A percentile compares a stretch with the other conserved stretches of the same genome.
Conservation (phyloP, 2,888 invertebrate species). For the Thyatira batis region DNA sequence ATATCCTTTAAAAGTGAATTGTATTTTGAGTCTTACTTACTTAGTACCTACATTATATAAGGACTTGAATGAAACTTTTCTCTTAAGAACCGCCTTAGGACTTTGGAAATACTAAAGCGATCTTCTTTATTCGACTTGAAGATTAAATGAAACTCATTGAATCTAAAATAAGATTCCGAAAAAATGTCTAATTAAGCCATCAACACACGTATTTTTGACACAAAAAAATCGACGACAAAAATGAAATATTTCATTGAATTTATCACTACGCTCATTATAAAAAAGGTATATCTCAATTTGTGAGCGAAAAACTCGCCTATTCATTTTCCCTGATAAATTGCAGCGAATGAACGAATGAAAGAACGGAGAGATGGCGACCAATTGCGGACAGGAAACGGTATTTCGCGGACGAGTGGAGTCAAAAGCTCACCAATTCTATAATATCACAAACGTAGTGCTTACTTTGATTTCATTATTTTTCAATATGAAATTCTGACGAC, state of each 20-base stretch:
- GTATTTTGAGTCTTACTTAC: background rate
- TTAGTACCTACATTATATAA: background rate
- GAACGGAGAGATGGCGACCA: conserved; percentile 20
- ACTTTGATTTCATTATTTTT: background rate
- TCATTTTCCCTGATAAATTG: conserved; percentile 47
- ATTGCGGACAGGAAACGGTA: conserved; percentile 31
- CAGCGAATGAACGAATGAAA: conserved; percentile 28
- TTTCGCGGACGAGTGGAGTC: conserved; percentile 21
- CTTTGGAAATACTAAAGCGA: no score
- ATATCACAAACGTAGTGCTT: background rate
- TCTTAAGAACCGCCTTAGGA: no score
- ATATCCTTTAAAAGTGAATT: background rate
- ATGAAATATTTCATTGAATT: conserved; percentile 4
- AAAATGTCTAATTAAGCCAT: background rate
- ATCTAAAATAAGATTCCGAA: no score
- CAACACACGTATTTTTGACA: background rate
- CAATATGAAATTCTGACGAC: background rate
- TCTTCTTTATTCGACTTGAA: no score
- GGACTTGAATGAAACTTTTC: no score
- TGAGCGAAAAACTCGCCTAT: conserved; percentile 31
- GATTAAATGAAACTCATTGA: no score
- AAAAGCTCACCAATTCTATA: conserved; percentile 15
- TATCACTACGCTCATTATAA: conserved; percentile 1
- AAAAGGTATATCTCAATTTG: conserved; percentile 7
- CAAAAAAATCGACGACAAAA: conserved; percentile 3